Evolutionary conservation across 2,797 vertebrate genomes (phyloP).

Genomic region (Neosalanx taihuensis): DNA sequence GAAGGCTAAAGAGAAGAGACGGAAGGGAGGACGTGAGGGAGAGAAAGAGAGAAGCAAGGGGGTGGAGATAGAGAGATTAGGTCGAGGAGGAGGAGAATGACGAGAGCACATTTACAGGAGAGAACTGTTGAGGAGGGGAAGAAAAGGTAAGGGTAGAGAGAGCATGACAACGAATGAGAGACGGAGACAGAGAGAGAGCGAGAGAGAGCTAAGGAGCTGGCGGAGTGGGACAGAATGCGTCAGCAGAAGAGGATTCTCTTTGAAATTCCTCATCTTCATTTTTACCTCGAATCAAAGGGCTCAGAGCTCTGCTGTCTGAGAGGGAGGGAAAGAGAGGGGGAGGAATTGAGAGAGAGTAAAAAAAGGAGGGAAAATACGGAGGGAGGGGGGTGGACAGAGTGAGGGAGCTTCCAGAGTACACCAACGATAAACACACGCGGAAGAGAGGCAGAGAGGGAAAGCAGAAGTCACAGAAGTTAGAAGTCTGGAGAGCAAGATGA

Average conservation of each 20-base stretch:
- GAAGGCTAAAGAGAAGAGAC: slow-evolving; percentile 27
- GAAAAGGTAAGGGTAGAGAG: slow-evolving; percentile 29
- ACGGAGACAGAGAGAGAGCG: slow-evolving; percentile 44
- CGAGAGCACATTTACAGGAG: slow-evolving; percentile 20
- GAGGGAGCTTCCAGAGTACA: slow-evolving; percentile 33
- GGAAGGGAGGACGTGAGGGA: slow-evolving; percentile 54
- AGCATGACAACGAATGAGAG: slow-evolving; percentile 28
- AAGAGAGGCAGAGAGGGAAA: slow-evolving; percentile 23
- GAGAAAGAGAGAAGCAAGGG: slow-evolving; percentile 19
- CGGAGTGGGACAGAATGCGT: slow-evolving; percentile 64
- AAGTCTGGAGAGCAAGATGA: slow-evolving; percentile 30
- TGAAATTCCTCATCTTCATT: slow-evolving; percentile 74
- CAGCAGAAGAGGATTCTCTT: slow-evolving; percentile 73
- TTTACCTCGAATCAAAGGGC: slow-evolving; percentile 72
- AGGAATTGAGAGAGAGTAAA: slow-evolving; percentile 38
- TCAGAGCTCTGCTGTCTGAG: slow-evolving; percentile 59
- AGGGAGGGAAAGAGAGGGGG: slow-evolving; percentile 43
- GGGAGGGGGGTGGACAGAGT: slow-evolving; percentile 22
- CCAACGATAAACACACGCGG: slow-evolving; percentile 40
- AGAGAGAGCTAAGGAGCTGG: slow-evolving; percentile 50
- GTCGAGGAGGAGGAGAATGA: slow-evolving; percentile 38
- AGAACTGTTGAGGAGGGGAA: slow-evolving; percentile 28
- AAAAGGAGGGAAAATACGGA: slow-evolving; percentile 9
- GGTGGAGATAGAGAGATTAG: slow-evolving; percentile 14
- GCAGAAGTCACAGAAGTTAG: slow-evolving; percentile 14